Conservation (phyloP, 2,888 invertebrate species). For the Hipparchia semele region DNA sequence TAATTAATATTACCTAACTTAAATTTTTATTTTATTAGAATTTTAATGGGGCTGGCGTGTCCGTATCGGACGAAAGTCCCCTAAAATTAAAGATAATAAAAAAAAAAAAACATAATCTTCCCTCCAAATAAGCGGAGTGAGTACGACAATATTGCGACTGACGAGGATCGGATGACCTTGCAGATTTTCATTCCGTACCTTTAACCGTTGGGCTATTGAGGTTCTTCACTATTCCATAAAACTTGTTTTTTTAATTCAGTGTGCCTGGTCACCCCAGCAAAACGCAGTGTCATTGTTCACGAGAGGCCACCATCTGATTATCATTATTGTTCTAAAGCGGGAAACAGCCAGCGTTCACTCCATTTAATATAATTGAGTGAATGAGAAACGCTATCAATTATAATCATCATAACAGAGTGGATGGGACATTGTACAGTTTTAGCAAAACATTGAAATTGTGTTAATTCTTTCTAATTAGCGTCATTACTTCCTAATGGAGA, state of each 20-base stretch:
- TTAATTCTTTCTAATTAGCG: constrained; percentile 36
- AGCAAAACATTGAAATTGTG: constrained; percentile 44
- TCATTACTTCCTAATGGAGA: constrained; percentile 32
- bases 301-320: constrained; percentile 73
- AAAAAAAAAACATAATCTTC: no score
- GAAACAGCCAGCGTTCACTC: constrained; percentile 75
- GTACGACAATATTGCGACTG: no score
- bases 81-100: no score
- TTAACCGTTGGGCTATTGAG: no score
- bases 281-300: constrained; percentile 75
- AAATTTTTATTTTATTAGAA: no score
- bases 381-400: constrained; percentile 78
- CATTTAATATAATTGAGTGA: constrained; percentile 79
- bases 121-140: no score
- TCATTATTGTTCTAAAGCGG: constrained; percentile 78
- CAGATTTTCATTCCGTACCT: no score
- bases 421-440: constrained; percentile 42
- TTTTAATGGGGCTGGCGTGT: no score
- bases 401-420: constrained; percentile 58
- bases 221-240: background rate
- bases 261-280: constrained; percentile 56
- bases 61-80: no score
- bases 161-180: no score
- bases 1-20: no score
- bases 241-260: background rate